Evolutionary conservation across 2,888 invertebrate genomes (phyloP), one percentile per base, ranked within the genome.

Genomic region (Drosophila falleni): DNA sequence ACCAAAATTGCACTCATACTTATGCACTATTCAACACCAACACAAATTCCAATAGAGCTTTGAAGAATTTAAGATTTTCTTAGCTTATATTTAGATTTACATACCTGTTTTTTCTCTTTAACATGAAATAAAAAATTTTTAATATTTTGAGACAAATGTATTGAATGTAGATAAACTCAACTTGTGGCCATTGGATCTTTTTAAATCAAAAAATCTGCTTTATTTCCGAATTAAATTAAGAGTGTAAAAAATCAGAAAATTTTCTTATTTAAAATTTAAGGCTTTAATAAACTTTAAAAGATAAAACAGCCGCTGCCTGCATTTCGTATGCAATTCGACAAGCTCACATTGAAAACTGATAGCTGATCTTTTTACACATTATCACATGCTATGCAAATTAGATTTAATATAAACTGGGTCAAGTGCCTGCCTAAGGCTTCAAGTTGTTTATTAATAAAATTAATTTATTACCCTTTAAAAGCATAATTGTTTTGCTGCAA

Each of bases 361-460:
- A 31, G 41, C 41, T 49, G 44, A 73, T 10, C 55, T 53, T 46
- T 11, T 31, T 33, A 33, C n/a, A 54, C 29, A 53, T 46, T 58
- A 58, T 35, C 42, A 31, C 37, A 26, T 35, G 39, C 47, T n/a
- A 74, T 42, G 44, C 39, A 69, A 79, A 74, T 53, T 9, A 55
- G 62, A 69, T 79, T 31, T 15, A 5, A 5, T n/a, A 11, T 6
- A 8, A 29, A 33, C 63, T 79, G 41, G 75, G 70, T 74, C 80
- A 75, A 79, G 37, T 47, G 59, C 33, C 49, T 49, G 75, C 47
- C 59, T 16, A 5, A 63, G 55, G 51, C 79, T 59, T 16, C 16
- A 62, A 13, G 11, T n/a, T n/a, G 31, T 16, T 42, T 6, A 37
- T 41, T 13, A 35, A 23, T n/a, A 31, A n/a, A 50, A 11, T 8